Evolutionary conservation across 2,888 invertebrate genomes (phyloP), one percentile per base, ranked within the genome.

Genomic region (Sarcophaga caerulescens): DNA sequence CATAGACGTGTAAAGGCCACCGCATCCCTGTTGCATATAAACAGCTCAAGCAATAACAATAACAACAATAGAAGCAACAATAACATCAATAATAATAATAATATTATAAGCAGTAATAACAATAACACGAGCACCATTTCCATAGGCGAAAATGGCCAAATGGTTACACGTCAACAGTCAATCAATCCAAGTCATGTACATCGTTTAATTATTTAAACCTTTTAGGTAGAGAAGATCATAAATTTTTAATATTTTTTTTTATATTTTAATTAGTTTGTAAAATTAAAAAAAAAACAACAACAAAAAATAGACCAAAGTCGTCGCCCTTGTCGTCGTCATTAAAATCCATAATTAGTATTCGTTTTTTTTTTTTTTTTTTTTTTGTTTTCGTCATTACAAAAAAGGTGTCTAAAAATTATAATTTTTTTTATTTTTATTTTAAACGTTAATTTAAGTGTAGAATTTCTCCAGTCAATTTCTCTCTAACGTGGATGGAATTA

Each of bases 171-270:
- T 75, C 90, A 89, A 84, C 90, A 90, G 75, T 91, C 91, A 84
- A 89, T 91, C 35, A 92, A 92, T 88, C 90, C 91, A 89, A 93
- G 90, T 91, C 92, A 93, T 90, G 91, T 92, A n/a, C 91, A 92
- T 89, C 92, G 92, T 81, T 90, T 93, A 87, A 90, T 93, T 81
- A 90, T 93, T 81, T 92, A 88, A 91, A 35, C 6, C 6, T 47
- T 47, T 47, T 14, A 47, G 4, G 1, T 47, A 47, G 14, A 47
- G 14, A 14, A 47, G 47, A 47, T 47, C 35, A 35, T 35, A 35
- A 35, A 35, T 35, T 35, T 45, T 63, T 47, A 62, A 62, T n/a
- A 47, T 47, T 47, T 14, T 47, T 14, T 47, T 14, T 11, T 14
- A 12, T 47, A 47, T 47, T 47, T 47, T 35, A 35, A 35, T 35